Base-by-base conservation (phyloP, 1,140 invertebrate species). In the Papilio polyxenes region DNA sequence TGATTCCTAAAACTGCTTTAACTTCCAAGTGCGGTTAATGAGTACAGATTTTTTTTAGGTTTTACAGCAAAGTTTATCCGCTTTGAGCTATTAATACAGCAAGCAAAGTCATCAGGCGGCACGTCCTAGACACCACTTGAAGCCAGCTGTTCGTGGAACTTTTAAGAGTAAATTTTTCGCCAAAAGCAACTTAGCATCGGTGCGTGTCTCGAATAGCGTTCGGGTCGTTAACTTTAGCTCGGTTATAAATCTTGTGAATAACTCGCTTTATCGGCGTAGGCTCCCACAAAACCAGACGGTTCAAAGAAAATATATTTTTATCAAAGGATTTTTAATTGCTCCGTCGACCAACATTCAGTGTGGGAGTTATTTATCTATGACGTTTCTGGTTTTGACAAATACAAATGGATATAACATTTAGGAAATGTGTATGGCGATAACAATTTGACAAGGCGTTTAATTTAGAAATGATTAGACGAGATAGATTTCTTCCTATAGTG, bases 221-320 rank as follows among this genome's bases (percentile, higher is more conserved):
- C 81, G 84, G 87, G 85, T 89, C 89, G 86, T 92, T 91, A 92
- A 92, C 85, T 91, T 92, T 88, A 86, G 87, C 88, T 84, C 78
- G 84, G 87, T 89, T 88, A 90, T 93, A 93, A 92, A 93, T 93
- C 89, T 92, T 80, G 77, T 85, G 85, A 91, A 92, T 90, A 83
- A 87, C 82, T 82, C 82, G 84, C 85, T 89, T 92, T 90, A 92
- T 92, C 85, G 88, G 84, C 84, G 83, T 88, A 84, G 86, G 84
- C 83, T 81, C 87, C 83, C 86, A 82, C 84, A 84, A 83, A 88
- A 86, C 85, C 78, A 85, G 87, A 87, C 86, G 87, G 85, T 86
- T 91, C 86, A 88, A 88, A 88, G 86, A 84, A 80, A 87, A 44
- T 37, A 80, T 80, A 80, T 80, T 69, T 62, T 62, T 85, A 84